Base-by-base conservation (phyloP, 2,888 invertebrate species). In the Orthonychiurus folsomi region DNA sequence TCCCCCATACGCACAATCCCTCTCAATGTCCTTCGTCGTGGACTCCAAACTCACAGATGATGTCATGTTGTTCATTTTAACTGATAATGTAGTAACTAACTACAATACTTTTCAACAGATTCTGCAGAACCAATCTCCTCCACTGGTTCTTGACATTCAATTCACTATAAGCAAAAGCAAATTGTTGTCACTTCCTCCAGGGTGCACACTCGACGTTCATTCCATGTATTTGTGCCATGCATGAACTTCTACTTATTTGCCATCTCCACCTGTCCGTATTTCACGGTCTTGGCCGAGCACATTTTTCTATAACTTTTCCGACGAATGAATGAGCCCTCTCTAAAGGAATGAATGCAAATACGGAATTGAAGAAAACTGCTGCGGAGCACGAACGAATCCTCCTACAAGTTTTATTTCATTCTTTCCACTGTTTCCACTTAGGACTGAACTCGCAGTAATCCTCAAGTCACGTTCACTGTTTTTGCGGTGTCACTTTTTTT, bases 1-100 rank as follows among this genome's bases (percentile, higher is more conserved):
- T 76, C 89, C 90, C 79, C 94, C 94, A 76, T 94, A 81, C 73
- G 90, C 91, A 78, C 88, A 88, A 81, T 92, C 92, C 79, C 88
- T 84, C 78, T 88, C 88, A 75, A 84, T 12, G 52, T 56, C 56
- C 15, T n/a, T 2, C 26, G 61, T 23, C 18, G 26, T 61, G 15
- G 48, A 48, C 9, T 52, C 52, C 52, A 52, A 21, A 21, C 52
- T 23, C 3, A 52, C 52, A 9, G 37, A 37, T 37, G 37, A 37
- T 37, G 37, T 37, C 37, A 37, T 37, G 37, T 37, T 37, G 15
- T 37, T 37, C 37, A 37, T 37, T 37, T 37, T 37, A 9, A 15
- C 9, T 37, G 37, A 37, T 37, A 37, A 37, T 37, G 37, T 37
- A 37, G 15, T 9, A 37, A 37, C 37, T 15, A n/a, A n/a, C n/a